These are phyloP conservation scores for Rhagonycha fulva DNA, from an alignment of 2,888 invertebrate genomes.

Conservation along the genomic window DNA sequence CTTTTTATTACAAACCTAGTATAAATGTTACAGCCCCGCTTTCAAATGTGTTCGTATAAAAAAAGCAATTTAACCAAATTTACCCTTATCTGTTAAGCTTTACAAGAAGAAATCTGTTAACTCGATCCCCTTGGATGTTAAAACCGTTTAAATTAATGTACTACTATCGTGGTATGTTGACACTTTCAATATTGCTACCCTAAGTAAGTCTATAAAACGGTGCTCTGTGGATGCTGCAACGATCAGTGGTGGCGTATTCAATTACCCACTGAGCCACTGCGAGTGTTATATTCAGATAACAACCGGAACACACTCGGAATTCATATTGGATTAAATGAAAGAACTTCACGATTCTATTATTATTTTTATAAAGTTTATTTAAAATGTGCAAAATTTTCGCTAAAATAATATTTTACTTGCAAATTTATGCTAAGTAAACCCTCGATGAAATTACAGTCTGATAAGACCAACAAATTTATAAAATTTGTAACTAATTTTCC, in stretches of 20 bases:
- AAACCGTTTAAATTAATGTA: conserved; percentile 46
- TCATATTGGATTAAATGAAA: conserved; percentile 33
- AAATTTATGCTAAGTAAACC: neutral
- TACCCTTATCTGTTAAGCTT: conserved; percentile 10
- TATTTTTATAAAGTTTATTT: neutral
- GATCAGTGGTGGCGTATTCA: conserved; percentile 46
- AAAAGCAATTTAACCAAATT: conserved; percentile 5
- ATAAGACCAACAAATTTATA: neutral
- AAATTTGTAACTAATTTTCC: neutral
- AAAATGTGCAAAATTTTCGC: neutral
- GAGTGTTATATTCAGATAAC: conserved; percentile 48
- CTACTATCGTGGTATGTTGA: conserved; percentile 46
- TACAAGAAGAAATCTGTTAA: conserved; percentile 34
- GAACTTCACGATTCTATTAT: conserved; percentile 7
- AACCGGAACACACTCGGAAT: conserved; percentile 50
- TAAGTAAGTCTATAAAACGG: conserved; percentile 48
- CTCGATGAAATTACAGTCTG: neutral
- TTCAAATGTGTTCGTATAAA: neutral
- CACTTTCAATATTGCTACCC: conserved; percentile 48
- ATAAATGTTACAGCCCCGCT: neutral
- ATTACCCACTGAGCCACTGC: conserved; percentile 43
- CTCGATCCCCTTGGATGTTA: conserved; percentile 25
- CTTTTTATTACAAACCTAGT: neutral
- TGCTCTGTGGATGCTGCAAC: conserved; percentile 40
- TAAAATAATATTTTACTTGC: neutral